Base-by-base conservation (phyloP, 2,888 invertebrate species). In the Eristalis arbustorum region DNA sequence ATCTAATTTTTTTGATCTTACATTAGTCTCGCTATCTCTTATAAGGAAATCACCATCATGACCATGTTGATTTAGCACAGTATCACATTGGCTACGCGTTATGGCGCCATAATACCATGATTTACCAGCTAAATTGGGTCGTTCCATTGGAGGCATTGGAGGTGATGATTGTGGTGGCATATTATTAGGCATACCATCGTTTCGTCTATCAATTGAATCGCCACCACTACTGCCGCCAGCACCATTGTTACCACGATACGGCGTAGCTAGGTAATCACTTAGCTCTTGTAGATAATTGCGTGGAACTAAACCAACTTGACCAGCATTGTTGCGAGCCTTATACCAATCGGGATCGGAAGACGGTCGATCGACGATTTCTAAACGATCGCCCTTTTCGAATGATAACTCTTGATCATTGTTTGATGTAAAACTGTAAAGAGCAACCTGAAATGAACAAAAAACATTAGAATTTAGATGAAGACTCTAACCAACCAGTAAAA, bases 31-130 rank as follows among this genome's bases (percentile, higher is more conserved):
- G 92, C 98, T 98, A 94, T 99, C 99, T 90, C 99, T 94, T 91
- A 99, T 98, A 91, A 99, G 96, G 94, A 98, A 99, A 94, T 99
- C 99, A 13, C 99, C 99, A 93, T 99, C 98, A 91, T 97, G 97
- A 22, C 98, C 99, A 93, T 97, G 97, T 92, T 97, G 97, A 94
- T 98, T 98, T 92, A 99, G 95, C 92, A 99, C 95, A 90, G 96
- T 96, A 94, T 99, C 99, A 94, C 99, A 99, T 93, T 99, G 98
- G 90, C 97, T 97, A 91, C 99, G 96, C 64, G 98, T 97, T 91
- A 99, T 97, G 92, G 96, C 96, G 83, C 99, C 99, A 93, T 97
- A 99, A 94, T 99, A 99, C 99, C 99, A 99, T 63, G 97, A 96
- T 94, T 98, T 97, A 49, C 96, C 96, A 87, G 95, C 94, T 88